These are phyloP conservation scores for Corapipo altera DNA, from an alignment of 2,113 vertebrate species.

Conservation along the genomic window DNA sequence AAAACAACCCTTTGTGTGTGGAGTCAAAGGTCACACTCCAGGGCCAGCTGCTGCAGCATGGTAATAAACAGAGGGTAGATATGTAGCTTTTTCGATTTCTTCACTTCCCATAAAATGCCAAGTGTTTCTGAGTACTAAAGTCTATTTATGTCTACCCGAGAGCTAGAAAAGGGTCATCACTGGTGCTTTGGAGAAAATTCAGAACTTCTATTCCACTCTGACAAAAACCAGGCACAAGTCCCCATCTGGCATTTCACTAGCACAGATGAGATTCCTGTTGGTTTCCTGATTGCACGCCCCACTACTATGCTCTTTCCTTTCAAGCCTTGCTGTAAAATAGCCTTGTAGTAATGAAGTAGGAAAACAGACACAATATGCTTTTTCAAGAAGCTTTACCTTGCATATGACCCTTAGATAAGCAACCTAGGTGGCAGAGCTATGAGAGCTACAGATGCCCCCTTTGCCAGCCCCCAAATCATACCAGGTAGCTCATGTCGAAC, in stretches of 20 bases:
- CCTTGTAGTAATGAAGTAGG: neutral
- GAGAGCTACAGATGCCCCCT: neutral
- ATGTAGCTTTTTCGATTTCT: neutral
- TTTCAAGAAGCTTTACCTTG: neutral
- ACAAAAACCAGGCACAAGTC: neutral
- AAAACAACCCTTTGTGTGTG: neutral
- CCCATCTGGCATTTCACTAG: neutral
- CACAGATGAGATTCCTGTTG: neutral
- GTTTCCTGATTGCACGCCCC: neutral
- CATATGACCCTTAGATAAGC: neutral
- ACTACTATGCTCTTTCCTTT: neutral
- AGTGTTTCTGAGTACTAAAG: neutral
- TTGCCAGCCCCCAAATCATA: neutral
- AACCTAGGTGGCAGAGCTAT: neutral
- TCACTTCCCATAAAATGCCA: neutral
- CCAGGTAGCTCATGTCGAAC: neutral
- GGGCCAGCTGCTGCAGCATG: neutral
- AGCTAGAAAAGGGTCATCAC: neutral
- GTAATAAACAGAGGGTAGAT: neutral
- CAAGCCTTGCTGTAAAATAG: neutral
- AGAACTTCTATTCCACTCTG: neutral
- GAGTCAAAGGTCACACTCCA: neutral
- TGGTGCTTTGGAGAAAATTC: neutral
- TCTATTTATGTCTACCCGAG: neutral
- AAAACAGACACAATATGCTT: neutral